Conservation (phyloP, 35 echinoderm and acorn worm species). For the Strongylocentrotus purpuratus region DNA sequence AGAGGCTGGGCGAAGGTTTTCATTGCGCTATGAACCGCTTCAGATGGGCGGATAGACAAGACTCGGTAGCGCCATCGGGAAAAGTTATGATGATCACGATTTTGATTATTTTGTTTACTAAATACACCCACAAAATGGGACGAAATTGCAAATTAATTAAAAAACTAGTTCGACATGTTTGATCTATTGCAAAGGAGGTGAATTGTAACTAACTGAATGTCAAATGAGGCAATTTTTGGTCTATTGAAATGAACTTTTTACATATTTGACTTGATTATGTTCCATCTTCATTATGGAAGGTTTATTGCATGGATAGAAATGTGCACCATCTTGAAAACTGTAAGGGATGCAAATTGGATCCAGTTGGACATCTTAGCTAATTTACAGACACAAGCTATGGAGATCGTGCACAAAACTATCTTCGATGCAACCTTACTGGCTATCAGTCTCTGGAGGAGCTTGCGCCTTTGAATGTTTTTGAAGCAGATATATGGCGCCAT, state of each 20-base stretch:
- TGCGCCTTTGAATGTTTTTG: too few species aligned
- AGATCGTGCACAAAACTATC: not conserved
- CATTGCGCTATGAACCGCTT: not conserved
- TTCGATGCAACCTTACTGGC: not conserved
- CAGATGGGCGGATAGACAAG: not conserved
- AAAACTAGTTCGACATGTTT: not conserved
- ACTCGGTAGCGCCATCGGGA: not conserved
- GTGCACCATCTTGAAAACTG: too few species aligned
- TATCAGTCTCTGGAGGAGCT: too few species aligned
- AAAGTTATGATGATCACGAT: not conserved
- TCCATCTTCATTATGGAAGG: not conserved
- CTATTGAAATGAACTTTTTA: not conserved
- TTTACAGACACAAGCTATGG: not conserved
- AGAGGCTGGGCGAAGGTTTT: not conserved
- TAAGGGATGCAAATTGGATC: not conserved
- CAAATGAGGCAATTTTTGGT: not conserved
- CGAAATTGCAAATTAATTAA: not conserved
- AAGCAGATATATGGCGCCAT: too few species aligned
- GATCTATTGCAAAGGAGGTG: not conserved
- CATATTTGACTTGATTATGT: not conserved
- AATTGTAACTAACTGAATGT: too few species aligned
- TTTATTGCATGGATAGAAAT: not conserved
- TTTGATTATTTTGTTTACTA: not conserved
- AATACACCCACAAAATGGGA: not conserved
- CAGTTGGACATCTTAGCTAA: not conserved